Evolutionary conservation across 2,888 invertebrate species (phyloP), one percentile per base, ranked within the genome.

Genomic region (Hydrotaea diabolus): DNA sequence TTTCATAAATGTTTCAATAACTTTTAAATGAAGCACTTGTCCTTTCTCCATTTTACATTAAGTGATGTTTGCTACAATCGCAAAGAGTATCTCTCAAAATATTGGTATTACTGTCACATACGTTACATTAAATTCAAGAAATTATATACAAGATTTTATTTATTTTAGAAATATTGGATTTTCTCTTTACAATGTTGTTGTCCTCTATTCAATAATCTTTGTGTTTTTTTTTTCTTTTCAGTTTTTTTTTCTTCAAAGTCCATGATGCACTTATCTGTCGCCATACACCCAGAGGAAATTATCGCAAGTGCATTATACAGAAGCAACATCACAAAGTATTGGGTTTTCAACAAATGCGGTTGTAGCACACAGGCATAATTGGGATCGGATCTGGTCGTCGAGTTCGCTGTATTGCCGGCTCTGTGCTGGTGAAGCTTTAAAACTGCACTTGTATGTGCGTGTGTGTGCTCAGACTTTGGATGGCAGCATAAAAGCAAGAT

Each of bases 221-320:
- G 62, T 19, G 39, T 43, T 66, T 62, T 43, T 19, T 57, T 57
- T 46, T 66, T 49, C 23, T 49, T 26, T 80, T 9, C 8, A 31
- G 46, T 31, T 59, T 59, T 9, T 71, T 26, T n/a, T 49, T n/a
- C n/a, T n/a, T n/a, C n/a, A n/a, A n/a, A 55, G 49, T 31, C 49
- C 53, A 17, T 64, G 59, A 66, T 73, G 66, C 71, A 66, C 46
- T 77, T 77, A 73, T 73, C 73, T 15, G 39, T 66, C 36, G 19
- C 43, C 43, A 73, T 69, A 19, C 43, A 59, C 81, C 81, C 77
- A 19, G 64, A 77, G 81, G 77, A 82, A 82, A 82, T 77, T 82
- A 82, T 73, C 17, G 31, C 66, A 82, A 82, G 73, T 82, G 81
- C 77, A 76, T 76, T 69, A 64, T 55, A 21, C 31, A 43, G n/a